phyloP scores from a whole-genome alignment of 2,888 invertebrate species.

The Nemoura dubitans region DNA sequence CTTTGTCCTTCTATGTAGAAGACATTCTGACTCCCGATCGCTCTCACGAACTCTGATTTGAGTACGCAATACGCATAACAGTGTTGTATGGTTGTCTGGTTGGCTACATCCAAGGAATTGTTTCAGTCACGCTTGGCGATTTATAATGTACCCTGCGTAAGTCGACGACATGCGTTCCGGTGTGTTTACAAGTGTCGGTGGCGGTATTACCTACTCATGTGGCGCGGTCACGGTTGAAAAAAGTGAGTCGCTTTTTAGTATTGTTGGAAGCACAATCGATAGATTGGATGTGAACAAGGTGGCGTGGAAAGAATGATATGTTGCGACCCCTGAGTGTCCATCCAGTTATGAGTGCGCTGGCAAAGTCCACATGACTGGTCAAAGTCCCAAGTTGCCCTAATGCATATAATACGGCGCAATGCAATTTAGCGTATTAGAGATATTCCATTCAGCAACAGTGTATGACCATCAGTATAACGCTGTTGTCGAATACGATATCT shows the following conservation, averaged over 20 bases:
- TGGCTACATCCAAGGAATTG: conserved; percentile 8
- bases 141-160: not conserved
- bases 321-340: not conserved
- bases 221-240: not conserved
- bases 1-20: not conserved
- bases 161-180: not conserved
- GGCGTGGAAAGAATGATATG: too few relatives aligned
- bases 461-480: not conserved
- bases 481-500: not conserved
- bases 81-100: not conserved
- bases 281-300: too few relatives aligned
- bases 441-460: not conserved
- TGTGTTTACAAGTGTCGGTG: not conserved
- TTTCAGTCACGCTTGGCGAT: conserved; percentile 19
- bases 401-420: not conserved
- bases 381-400: not conserved
- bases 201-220: not conserved
- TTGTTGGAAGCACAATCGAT: not conserved
- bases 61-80: too few relatives aligned
- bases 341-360: not conserved
- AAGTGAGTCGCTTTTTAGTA: not conserved
- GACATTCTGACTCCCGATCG: not conserved
- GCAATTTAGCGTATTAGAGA: not conserved
- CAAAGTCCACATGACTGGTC: not conserved
- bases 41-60: not conserved